Evolutionary conservation across 2,113 vertebrate species (phyloP).

Genomic region (Pygathrix nemaeus): DNA sequence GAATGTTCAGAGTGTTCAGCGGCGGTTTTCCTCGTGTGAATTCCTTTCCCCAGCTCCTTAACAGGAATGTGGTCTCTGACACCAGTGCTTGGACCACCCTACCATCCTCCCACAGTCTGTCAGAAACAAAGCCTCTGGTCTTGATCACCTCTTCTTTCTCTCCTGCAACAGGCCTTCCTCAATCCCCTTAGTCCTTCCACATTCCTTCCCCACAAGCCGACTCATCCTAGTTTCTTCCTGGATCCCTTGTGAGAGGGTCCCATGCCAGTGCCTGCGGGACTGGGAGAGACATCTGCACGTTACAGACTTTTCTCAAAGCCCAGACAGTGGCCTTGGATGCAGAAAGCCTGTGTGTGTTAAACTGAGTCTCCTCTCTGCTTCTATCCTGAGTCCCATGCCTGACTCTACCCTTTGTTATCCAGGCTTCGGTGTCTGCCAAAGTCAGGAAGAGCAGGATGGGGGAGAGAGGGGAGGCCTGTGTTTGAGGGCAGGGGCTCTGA

Average conservation of each 20-base stretch:
- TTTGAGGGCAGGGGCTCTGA: fast-evolving
- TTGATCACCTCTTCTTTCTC: background rate
- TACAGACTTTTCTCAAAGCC: too few relatives aligned
- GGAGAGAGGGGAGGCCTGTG: too few relatives aligned
- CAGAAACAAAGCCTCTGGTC: background rate
- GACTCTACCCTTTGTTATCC: background rate
- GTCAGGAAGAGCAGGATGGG: background rate
- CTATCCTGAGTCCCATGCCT: background rate
- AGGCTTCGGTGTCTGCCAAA: background rate
- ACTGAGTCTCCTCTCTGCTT: background rate
- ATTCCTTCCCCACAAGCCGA: too few relatives aligned
- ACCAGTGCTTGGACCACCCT: background rate
- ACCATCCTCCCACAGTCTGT: background rate
- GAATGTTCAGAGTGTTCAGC: background rate
- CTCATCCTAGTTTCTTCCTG: background rate
- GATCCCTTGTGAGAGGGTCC: background rate
- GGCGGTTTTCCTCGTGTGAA: background rate
- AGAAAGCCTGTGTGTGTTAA: background rate
- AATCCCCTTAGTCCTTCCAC: background rate
- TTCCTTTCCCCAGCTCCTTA: background rate
- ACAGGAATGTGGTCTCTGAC: background rate
- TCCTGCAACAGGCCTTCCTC: background rate
- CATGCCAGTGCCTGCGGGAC: too few relatives aligned
- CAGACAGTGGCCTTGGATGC: too few relatives aligned
- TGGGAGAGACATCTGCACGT: too few relatives aligned